Conservation (phyloP, 2,113 vertebrate genomes). For the Propithecus coquereli region DNA sequence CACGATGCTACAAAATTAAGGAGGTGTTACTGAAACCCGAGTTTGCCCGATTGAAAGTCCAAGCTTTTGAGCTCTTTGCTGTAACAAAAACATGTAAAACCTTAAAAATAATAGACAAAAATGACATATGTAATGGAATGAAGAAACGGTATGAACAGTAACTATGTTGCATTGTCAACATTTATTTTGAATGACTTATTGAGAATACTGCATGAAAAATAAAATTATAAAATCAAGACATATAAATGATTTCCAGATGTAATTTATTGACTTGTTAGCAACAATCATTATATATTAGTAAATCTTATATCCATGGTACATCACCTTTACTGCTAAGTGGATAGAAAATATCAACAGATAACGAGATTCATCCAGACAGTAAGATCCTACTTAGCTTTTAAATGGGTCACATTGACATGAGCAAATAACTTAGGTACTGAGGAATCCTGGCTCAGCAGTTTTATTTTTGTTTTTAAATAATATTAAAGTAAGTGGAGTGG, state of each 20-base stretch:
- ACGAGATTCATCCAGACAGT: not conserved
- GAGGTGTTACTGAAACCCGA: not conserved
- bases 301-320: not conserved
- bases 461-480: constrained; percentile 48
- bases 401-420: constrained; percentile 12
- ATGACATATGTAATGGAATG: not conserved
- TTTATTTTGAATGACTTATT: not conserved
- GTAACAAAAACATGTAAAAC: not conserved
- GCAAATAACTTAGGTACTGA: not conserved
- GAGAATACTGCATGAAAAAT: not conserved
- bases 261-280: not conserved
- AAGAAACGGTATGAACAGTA: not conserved
- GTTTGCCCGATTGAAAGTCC: not conserved
- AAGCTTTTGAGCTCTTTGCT: not conserved
- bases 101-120: not conserved
- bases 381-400: not conserved
- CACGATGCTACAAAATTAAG: not conserved
- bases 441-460: not conserved
- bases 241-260: not conserved
- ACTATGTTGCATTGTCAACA: not conserved
- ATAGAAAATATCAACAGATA: not conserved
- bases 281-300: not conserved
- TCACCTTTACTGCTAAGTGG: not conserved
- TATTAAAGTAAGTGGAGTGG: not conserved
- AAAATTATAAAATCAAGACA: not conserved